Base-by-base conservation (phyloP, 2,113 vertebrate genomes). In the Epinephelus lanceolatus region DNA sequence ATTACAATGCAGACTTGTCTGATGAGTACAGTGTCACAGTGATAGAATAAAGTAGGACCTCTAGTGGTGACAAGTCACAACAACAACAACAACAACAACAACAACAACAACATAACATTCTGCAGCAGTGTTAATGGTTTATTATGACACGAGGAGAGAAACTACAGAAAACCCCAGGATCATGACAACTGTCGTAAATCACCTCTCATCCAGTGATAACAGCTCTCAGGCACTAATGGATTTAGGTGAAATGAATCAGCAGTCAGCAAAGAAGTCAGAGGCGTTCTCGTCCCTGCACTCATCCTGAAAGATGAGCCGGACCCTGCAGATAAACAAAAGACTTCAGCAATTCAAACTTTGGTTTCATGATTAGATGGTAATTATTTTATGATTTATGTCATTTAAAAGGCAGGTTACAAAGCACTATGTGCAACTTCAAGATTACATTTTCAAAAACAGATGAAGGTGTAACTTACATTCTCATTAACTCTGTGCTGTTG, bases 261-360 rank as follows among this genome's bases (percentile, higher is more conserved):
- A 90, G 3, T 82, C 78, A 25, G 21, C 11, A 0, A 88, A 85
- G 68, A 85, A 86, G 0, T 19, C 1, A 0, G 21, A 9, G 23
- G 37, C 5, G 0, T 8, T 14, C 18, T 1, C 2, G 2, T 51
- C 4, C 21, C 18, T 25, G 60, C 86, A 88, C 1, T 74, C 2
- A 0, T 45, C 17, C 53, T 25, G 67, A 21, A 57, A 53, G 67
- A 90, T 70, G 71, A 62, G 5, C 8, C 0, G 62, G 45, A 83
- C 6, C 71, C 86, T 90, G 89, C 51, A 81, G 63, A 69, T 1
- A n/a, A 52, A 62, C 25, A 69, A 23, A 77, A 6, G 15, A 76
- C 2, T 30, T n/a, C n/a, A 8, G 53, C 5, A 18, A 1, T 59
- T 23, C 13, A 52, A n/a, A 33, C 18, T 2, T 57, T 7, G 12